Evolutionary conservation across 2,113 vertebrate genomes (phyloP).

Genomic region (Vulpes lagopus): DNA sequence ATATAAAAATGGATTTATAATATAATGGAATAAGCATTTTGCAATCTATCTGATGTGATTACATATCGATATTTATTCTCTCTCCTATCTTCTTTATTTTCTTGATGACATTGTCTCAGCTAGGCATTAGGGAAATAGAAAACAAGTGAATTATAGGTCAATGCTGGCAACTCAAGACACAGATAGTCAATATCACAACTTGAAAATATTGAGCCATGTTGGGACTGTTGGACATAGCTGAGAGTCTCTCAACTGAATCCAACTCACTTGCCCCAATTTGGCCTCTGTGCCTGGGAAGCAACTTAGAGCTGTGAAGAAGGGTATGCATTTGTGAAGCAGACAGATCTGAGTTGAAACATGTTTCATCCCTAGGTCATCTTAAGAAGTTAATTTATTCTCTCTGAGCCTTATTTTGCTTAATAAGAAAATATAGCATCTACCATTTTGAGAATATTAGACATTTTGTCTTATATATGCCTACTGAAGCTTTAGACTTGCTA

Average conservation of each 20-base stretch:
- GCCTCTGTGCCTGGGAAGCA: not conserved
- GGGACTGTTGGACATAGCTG: not conserved
- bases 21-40: constrained; percentile 34
- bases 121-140: not conserved
- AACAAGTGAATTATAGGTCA: constrained; percentile 17
- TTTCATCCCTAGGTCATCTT: not conserved
- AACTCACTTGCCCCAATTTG: not conserved
- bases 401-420: not conserved
- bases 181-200: not conserved
- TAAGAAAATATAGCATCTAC: not conserved
- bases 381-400: not conserved
- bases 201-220: not conserved
- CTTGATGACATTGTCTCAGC: not conserved
- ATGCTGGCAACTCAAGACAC: not conserved
- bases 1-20: constrained; percentile 17
- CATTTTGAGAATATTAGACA: not conserved
- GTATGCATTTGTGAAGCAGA: not conserved
- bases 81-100: constrained; percentile 18
- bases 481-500: not conserved
- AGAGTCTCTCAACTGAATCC: not conserved
- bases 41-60: constrained; percentile 12
- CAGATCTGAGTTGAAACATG: not conserved
- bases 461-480: not conserved
- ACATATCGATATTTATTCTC: constrained; percentile 42
- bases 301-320: not conserved